phyloP scores from a whole-genome alignment of 2,888 invertebrate species.

The Cryptus armator region DNA sequence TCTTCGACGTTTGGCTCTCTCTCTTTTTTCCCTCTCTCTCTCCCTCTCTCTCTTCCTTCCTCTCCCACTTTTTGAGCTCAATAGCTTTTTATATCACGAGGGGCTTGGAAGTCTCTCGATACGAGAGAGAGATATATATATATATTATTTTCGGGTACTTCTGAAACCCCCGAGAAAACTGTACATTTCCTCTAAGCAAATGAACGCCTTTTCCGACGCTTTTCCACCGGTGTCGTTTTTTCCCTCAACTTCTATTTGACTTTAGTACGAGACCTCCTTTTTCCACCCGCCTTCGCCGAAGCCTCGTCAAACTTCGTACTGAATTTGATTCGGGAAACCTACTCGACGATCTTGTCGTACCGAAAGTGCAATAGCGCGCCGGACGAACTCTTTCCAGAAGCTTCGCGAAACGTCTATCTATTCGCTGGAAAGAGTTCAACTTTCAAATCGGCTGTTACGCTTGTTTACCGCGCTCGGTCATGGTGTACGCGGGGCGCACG shows the following conservation, averaged over 20 bases:
- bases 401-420: background rate
- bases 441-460: background rate
- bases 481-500: background rate
- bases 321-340: conserved; percentile 1
- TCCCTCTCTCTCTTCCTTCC: background rate
- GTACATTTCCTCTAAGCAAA: conserved; percentile 5
- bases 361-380: background rate
- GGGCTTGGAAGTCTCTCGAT: background rate
- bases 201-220: conserved; percentile 3
- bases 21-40: background rate
- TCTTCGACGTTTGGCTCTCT: conserved; percentile 29
- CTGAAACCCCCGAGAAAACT: background rate
- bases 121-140: background rate
- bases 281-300: background rate
- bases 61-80: background rate
- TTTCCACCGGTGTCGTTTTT: background rate
- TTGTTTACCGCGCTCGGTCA: conserved; percentile 9
- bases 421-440: background rate
- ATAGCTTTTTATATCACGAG: conserved; percentile 10
- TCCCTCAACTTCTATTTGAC: background rate
- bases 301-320: conserved; percentile 4
- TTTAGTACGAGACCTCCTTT: background rate
- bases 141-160: background rate
- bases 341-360: background rate
- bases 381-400: background rate